phyloP scores from a whole-genome alignment of 2,797 vertebrate genomes.

The Picus viridis region DNA sequence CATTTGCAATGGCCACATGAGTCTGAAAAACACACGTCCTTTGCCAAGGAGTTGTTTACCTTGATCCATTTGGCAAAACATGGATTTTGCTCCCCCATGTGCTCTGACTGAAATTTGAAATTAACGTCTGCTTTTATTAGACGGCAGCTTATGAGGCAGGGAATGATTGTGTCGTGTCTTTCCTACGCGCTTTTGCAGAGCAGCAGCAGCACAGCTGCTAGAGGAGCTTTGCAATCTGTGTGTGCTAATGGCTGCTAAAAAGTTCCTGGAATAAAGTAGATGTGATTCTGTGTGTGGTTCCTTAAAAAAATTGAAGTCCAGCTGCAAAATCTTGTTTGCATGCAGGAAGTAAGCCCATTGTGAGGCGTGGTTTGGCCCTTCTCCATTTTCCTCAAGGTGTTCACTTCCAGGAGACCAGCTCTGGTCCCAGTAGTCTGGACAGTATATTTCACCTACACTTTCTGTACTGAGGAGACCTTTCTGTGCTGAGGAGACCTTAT shows the following conservation, averaged over 20 bases:
- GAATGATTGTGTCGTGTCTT: neutral
- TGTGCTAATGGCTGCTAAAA: neutral
- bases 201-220: neutral
- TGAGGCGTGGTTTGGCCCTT: neutral
- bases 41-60: conserved; percentile 19
- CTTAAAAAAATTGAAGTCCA: neutral
- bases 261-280: neutral
- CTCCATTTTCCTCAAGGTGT: neutral
- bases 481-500: no score
- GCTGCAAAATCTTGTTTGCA: neutral
- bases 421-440: neutral
- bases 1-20: neutral
- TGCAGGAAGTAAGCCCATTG: neutral
- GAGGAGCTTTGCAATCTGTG: neutral
- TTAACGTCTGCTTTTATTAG: conserved; percentile 27
- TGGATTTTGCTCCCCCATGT: conserved; percentile 24
- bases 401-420: neutral
- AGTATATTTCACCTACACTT: neutral
- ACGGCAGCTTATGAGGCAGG: neutral
- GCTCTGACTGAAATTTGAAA: conserved; percentile 21
- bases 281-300: neutral
- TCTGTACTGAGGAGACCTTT: no score
- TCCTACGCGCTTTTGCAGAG: neutral
- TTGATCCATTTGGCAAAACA: conserved; percentile 14
- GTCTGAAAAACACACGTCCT: neutral